Conservation (phyloP, 2,113 vertebrate genomes). For the Pseudopodoces humilis region DNA sequence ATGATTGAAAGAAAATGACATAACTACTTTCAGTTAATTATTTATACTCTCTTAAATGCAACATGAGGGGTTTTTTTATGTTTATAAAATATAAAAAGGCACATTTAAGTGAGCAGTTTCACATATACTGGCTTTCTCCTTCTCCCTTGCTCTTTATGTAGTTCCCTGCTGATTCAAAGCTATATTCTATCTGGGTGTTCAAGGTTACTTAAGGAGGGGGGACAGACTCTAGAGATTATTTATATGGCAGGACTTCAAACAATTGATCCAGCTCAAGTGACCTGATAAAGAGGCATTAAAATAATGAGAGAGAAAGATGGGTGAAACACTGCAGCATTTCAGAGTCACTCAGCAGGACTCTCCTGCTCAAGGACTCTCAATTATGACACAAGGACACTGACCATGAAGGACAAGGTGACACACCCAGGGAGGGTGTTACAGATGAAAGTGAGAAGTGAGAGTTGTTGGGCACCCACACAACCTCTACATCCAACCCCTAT, state of each 20-base stretch:
- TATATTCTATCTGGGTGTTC: not conserved
- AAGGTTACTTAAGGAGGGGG: not conserved
- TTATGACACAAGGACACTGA: not conserved
- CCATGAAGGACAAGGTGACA: not conserved
- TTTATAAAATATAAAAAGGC: not conserved
- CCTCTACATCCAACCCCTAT: not conserved
- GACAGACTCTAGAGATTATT: not conserved
- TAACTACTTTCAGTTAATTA: not conserved
- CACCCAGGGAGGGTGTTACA: not conserved
- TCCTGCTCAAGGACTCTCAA: not conserved
- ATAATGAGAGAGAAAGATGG: not conserved
- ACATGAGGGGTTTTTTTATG: rapidly evolving
- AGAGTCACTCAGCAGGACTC: not conserved
- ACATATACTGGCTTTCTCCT: not conserved
- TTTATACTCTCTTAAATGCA: not conserved
- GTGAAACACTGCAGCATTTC: not conserved
- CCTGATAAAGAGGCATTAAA: not conserved
- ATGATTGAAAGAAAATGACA: not conserved
- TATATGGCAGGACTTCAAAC: not conserved
- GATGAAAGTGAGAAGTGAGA: not conserved
- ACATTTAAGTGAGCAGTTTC: not conserved
- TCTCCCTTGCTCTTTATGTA: not conserved
- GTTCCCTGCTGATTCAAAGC: not conserved
- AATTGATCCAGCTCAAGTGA: not conserved
- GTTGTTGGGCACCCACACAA: not conserved